Evolutionary conservation across 2,888 invertebrate species (phyloP), one percentile per base, ranked within the genome.

Genomic region (Apoderus coryli): DNA sequence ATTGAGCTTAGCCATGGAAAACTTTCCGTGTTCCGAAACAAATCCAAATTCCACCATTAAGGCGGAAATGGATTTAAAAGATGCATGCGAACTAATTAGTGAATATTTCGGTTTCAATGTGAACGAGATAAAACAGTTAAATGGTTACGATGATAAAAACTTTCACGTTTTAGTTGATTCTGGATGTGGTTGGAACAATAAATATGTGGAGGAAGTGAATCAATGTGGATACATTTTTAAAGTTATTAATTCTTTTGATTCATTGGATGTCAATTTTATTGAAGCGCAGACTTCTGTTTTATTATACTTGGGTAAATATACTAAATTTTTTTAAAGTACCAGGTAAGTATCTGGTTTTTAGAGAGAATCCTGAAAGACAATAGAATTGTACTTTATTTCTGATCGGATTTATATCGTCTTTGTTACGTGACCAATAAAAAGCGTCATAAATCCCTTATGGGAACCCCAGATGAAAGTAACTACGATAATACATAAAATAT

Each of bases 231-330:
- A 80, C 48, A 74, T 84, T 11, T 56, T 90, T 34, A 90, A 90
- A 64, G 70, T 90, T 27, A 64, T 84, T 43, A 90, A 90, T 58
- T 69, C 78, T 0, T 59, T 80, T 51, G 86, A 89, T 54, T 81
- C 89, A 0, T 63, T 69, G 46, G 75, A 79, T 26, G 52, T 61
- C 0, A 54, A 55, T 2, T 63, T 76, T 11, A 64, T 85, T 4
- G 78, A 81, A 34, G 84, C 75, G 0, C 85, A 86, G 57, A 79
- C 72, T 40, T 67, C 73, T 42, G 59, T 81, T 39, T 68, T 86
- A 65, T 55, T 77, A 16, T 75, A 69, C 52, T 62, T 86, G 43
- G 62, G 77, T 76, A 55, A 68, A 66, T 43, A 11, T 14, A 10
- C 14, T 7, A 11, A n/a, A n/a, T n/a, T n/a, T n/a, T n/a, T n/a